phyloP scores from a whole-genome alignment of 1,140 invertebrate genomes.

The Sycophila sp. region DNA sequence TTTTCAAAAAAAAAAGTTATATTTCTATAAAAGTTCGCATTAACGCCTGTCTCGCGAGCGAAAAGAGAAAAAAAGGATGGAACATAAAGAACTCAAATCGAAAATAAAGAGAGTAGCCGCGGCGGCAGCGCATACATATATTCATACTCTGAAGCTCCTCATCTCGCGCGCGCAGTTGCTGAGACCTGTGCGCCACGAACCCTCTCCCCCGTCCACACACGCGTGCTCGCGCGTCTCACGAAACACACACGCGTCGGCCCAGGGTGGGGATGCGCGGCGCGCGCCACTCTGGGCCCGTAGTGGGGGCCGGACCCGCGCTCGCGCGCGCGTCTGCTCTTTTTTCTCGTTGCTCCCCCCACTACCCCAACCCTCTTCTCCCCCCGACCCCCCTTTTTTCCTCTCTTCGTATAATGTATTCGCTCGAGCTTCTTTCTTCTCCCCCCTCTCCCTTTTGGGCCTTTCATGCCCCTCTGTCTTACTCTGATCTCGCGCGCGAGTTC shows the following conservation, averaged over 20 bases:
- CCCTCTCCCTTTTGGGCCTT: neutral
- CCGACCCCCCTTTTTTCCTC: constrained; percentile 3
- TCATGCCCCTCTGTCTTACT: neutral
- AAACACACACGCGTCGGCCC: neutral
- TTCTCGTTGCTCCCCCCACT: neutral
- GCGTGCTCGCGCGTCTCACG: neutral
- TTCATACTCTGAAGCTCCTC: constrained; percentile 14
- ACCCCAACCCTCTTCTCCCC: neutral
- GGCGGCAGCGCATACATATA: constrained; percentile 5
- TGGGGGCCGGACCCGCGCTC: constrained; percentile 27
- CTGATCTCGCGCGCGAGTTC: too few species aligned
- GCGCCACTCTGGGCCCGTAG: constrained; percentile 26
- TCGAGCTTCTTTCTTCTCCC: constrained; percentile 35
- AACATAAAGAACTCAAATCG: neutral
- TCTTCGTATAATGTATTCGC: constrained; percentile 41
- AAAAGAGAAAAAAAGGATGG: too few species aligned
- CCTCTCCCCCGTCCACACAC: neutral
- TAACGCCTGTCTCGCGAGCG: too few species aligned
- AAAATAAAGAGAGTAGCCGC: constrained; percentile 20
- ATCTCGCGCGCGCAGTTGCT: neutral
- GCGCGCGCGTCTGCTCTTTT: constrained; percentile 8
- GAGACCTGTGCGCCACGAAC: neutral
- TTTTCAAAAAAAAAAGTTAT: too few species aligned
- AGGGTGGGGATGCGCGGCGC: constrained; percentile 34
- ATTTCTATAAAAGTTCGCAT: too few species aligned